Conservation (phyloP, 2,888 invertebrate genomes). For the Eupithecia dodoneata region DNA sequence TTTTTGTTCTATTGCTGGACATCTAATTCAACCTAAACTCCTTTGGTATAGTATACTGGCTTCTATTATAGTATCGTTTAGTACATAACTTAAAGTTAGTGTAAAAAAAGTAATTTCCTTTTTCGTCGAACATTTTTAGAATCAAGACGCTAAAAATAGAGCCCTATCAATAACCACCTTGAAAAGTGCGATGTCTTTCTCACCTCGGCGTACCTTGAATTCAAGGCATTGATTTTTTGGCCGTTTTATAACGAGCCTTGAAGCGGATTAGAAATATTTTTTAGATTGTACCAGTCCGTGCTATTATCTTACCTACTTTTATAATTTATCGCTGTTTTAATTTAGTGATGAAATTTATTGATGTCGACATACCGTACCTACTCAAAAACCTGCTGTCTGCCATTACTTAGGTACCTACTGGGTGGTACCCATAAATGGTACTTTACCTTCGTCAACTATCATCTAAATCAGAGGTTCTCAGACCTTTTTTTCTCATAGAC, state of each 20-base stretch:
- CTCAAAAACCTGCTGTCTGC: not conserved
- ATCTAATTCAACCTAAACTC: no score
- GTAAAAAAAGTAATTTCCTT: not conserved
- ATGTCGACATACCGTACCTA: not conserved
- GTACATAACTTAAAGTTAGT: not conserved
- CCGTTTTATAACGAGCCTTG: conserved; percentile 42
- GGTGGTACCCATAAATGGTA: not conserved
- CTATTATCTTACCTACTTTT: not conserved
- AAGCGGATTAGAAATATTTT: conserved; percentile 42
- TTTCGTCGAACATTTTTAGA: not conserved
- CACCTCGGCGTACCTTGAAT: conserved; percentile 50
- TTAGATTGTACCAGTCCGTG: conserved; percentile 5
- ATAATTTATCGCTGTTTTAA: not conserved
- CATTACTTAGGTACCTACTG: not conserved
- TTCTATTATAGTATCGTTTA: not conserved
- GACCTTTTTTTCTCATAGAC: no score
- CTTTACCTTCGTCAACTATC: not conserved
- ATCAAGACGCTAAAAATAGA: conserved; percentile 6
- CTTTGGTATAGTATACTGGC: no score
- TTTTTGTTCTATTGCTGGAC: not conserved
- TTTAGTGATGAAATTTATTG: not conserved
- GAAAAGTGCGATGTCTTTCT: conserved; percentile 60
- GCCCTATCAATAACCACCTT: conserved; percentile 51
- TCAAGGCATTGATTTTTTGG: conserved; percentile 61
- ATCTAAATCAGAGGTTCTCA: no score